phyloP scores from a whole-genome alignment of 2,113 vertebrate species.

The Hippopotamus amphibius region DNA sequence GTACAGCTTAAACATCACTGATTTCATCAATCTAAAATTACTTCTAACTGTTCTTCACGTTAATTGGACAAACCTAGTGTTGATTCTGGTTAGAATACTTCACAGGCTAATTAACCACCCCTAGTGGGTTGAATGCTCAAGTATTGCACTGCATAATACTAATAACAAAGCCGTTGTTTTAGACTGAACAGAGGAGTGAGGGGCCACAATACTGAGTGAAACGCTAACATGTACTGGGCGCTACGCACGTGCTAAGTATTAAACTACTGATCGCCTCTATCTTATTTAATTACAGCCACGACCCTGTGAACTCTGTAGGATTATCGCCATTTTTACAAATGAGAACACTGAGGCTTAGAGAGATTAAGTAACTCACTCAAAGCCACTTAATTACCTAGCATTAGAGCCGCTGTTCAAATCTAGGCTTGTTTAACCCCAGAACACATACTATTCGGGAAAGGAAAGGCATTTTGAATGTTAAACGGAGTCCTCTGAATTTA shows the following conservation, averaged over 20 bases:
- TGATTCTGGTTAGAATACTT: not conserved
- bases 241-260: not conserved
- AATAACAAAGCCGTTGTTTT: not conserved
- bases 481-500: not conserved
- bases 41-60: not conserved
- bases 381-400: not conserved
- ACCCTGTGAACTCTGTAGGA: not conserved
- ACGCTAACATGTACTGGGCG: not conserved
- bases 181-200: not conserved
- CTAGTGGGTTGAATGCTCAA: not conserved
- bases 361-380: not conserved
- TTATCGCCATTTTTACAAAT: not conserved
- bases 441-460: not conserved
- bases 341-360: not conserved
- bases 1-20: not conserved
- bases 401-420: not conserved
- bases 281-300: not conserved
- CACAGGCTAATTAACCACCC: not conserved
- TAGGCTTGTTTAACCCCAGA: not conserved
- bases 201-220: not conserved
- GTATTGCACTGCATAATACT: not conserved
- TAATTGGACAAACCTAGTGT: not conserved
- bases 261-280: not conserved
- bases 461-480: not conserved
- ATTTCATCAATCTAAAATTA: not conserved